Percentiles rank a stretch among this genome's conserved stretches.
phyloP scores from a whole-genome alignment of 2,888 invertebrate species.

The Invenusta paracnida region DNA sequence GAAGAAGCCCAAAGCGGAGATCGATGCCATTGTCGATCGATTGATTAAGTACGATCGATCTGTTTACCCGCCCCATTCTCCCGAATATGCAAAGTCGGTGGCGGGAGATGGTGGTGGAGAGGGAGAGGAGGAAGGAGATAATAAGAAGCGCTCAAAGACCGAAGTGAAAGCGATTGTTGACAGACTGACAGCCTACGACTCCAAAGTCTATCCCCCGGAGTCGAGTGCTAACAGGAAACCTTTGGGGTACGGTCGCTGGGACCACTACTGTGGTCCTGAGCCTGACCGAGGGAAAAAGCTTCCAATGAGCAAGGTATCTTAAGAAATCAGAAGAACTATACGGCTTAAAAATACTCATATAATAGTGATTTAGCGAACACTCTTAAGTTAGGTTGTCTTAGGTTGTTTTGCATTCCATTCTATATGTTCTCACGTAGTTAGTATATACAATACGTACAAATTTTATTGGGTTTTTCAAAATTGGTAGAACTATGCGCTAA shows the following conservation, averaged over 20 bases:
- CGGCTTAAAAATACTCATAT: too few relatives aligned
- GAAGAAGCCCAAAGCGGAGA: neutral
- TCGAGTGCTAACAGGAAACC: neutral
- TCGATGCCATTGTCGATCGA: neutral
- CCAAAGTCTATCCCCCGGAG: neutral
- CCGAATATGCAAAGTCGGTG: neutral
- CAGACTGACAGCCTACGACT: neutral
- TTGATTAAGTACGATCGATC: neutral
- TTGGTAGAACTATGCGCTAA: too few relatives aligned
- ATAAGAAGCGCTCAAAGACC: neutral
- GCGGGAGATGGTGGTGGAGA: neutral
- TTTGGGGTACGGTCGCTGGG: neutral
- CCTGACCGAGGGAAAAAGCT: neutral
- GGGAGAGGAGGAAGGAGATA: neutral
- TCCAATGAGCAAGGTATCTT: neutral
- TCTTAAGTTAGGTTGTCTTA: too few relatives aligned
- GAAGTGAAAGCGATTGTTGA: neutral
- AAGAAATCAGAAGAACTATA: too few relatives aligned
- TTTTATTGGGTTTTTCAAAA: too few relatives aligned
- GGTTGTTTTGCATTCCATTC: too few relatives aligned
- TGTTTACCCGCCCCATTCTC: neutral
- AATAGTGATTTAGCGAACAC: too few relatives aligned
- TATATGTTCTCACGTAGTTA: too few relatives aligned
- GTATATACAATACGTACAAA: too few relatives aligned
- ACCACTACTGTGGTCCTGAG: neutral